Base-by-base conservation (phyloP, 2,797 vertebrate species). In the Platyrinchus mystaceus region DNA sequence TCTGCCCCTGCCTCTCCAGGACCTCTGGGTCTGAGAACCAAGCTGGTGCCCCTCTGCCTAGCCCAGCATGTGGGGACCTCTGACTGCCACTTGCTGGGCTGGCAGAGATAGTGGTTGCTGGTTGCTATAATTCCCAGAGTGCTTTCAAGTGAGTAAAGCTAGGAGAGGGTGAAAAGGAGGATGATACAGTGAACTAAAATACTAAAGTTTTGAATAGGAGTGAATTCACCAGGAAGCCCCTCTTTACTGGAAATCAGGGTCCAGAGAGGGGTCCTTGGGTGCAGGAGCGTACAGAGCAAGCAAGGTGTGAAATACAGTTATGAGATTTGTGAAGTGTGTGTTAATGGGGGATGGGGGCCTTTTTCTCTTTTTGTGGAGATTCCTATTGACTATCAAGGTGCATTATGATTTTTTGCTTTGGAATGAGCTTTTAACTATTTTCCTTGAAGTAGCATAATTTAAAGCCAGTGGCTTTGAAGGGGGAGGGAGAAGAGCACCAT, bases 81-180 rank as follows among this genome's bases (percentile, higher is more conserved):
- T 46, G 37, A 22, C 26, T 11, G 2, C 24, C 1, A 4, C 23
- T 47, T 55, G 55, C 43, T 47, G 1, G 22, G 34, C 62, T 41
- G 76, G 66, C 6, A 8, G 59, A 37, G 50, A 22, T 79, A 47
- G 58, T 43, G 5, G 36, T 39, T 71, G 23, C 44, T 34, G 44
- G 13, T 49, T 0, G 2, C 43, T 63, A 0, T 0, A 12, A 18
- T 62, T 78, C 59, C 41, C 34, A 28, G 62, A 24, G 70, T 32
- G 36, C 43, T 81, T 86, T 14, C 11, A 27, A 69, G 63, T 43
- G 50, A 75, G 20, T 74, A 44, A 62, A 77, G 52, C 21, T 76
- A 44, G 8, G 32, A 30, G 50, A 39, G 26, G 8, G 22, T 77
- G 68, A 81, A 62, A 81, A 85, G 36, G 43, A 81, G 22, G 8